Evolutionary conservation across 2,113 vertebrate genomes (phyloP), one percentile per base, ranked within the genome.

Genomic region (Chunga burmeisteri): DNA sequence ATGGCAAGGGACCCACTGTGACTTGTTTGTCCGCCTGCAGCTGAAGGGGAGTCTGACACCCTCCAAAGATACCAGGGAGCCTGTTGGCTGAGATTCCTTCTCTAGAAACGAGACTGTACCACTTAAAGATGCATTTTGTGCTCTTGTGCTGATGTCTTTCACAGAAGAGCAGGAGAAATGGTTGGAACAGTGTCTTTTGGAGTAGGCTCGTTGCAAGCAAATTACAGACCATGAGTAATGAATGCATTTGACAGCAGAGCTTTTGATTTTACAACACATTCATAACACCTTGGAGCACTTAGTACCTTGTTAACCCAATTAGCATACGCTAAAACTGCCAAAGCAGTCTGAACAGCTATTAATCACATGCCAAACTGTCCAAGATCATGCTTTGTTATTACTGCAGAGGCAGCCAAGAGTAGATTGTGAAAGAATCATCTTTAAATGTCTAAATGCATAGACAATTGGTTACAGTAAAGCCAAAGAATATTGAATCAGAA

Each of bases 291-390:
- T 94, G 86, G 73, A 94, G 77, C 77, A 94, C 74, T 95, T 94
- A 93, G 83, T 92, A 89, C 73, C 68, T 97, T 95, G 91, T 96
- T 96, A 97, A 79, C 65, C 44, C 70, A 93, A 94, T 94, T 94
- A 97, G n/a, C 50, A 65, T 80, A 90, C 2, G 46, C 87, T 92
- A 68, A 91, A 97, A 68, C 81, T 91, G 88, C 83, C 94, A 91
- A 81, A 91, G 82, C 80, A 93, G 90, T 95, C 63, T 70, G 70
- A 94, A 52, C 61, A 79, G 65, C 84, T 87, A 79, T 96, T 96
- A 96, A 93, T 91, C 83, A 92, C 53, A 50, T 82, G 56, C 72
- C 81, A 93, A 81, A 85, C 42, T 79, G 38, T 61, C 93, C 83
- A 65, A 61, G 36, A 80, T 68, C 32, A 9, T 59, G 27, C 29